phyloP scores from a whole-genome alignment of 2,797 vertebrate species.

The Menidia menidia region DNA sequence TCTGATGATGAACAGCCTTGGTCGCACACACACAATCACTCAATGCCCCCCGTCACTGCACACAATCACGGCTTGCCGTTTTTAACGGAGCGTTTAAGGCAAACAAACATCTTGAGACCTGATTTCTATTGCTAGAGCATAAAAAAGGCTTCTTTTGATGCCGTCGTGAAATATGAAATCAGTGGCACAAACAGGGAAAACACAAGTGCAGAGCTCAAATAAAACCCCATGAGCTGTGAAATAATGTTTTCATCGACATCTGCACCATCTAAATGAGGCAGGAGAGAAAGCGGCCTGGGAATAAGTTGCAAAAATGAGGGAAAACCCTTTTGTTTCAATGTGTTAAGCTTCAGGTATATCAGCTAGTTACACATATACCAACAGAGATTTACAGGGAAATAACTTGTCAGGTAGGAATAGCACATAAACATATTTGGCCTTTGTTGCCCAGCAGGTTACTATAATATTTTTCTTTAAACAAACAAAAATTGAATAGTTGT shows the following conservation, averaged over 20 bases:
- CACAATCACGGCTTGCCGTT: conserved; percentile 24
- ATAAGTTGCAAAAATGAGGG: neutral
- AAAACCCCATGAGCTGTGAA: conserved; percentile 75
- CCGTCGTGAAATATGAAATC: conserved; percentile 71
- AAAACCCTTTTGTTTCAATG: neutral
- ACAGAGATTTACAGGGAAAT: too few relatives aligned
- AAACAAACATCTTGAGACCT: conserved; percentile 53
- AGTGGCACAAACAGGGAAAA: conserved; percentile 46
- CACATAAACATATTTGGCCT: too few relatives aligned
- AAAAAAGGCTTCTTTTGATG: conserved; percentile 57
- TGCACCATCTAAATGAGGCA: neutral
- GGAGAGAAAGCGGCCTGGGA: neutral
- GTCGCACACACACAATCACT: conserved; percentile 10
- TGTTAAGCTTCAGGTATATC: neutral
- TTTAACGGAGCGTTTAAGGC: conserved; percentile 36
- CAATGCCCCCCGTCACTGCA: conserved; percentile 4
- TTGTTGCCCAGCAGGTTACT: neutral
- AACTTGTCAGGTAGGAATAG: too few relatives aligned
- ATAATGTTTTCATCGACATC: conserved; percentile 65
- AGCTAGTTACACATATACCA: neutral
- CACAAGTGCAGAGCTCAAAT: conserved; percentile 65
- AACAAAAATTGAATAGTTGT: neutral
- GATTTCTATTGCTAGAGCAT: conserved; percentile 42
- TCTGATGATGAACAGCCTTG: conserved; percentile 31
- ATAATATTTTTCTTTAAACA: neutral